Conservation (phyloP, 2,888 invertebrate species). For the Pimpla rufipes region DNA sequence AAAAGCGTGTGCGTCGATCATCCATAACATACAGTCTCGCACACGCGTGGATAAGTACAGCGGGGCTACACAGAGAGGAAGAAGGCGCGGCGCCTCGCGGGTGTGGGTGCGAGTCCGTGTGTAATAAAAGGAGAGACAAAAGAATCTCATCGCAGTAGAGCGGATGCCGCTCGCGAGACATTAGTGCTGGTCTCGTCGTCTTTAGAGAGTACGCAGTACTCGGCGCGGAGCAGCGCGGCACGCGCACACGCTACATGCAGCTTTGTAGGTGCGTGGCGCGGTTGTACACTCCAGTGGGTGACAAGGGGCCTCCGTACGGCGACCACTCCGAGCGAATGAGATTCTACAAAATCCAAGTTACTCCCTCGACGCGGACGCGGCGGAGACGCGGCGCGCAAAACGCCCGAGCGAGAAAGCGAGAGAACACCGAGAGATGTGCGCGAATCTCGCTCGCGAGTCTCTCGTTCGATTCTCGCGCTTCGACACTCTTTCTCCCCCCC, state of each 20-base stretch:
- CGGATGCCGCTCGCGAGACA: constrained; percentile 18
- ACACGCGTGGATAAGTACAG: too few species aligned
- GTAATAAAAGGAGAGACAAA: constrained; percentile 47
- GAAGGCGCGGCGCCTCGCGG: too few species aligned
- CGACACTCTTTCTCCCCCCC: constrained; percentile 68
- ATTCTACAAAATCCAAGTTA: constrained; percentile 59
- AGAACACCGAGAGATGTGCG: constrained; percentile 29
- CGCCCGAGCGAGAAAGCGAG: constrained; percentile 6
- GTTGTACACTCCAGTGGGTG: constrained; percentile 52
- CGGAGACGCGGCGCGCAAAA: constrained; percentile 7
- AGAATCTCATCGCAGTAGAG: constrained; percentile 27
- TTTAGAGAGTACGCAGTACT: constrained; percentile 6
- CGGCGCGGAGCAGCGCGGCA: constrained; percentile 31
- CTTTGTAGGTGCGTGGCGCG: constrained; percentile 13
- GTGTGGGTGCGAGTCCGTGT: background rate
- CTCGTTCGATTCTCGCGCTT: constrained; percentile 67
- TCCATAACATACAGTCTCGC: too few species aligned
- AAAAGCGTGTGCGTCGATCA: background rate
- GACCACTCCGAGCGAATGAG: constrained; percentile 66
- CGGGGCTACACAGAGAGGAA: background rate
- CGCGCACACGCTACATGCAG: background rate
- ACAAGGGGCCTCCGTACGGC: constrained; percentile 46
- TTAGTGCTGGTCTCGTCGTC: constrained; percentile 32
- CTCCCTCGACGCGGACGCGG: constrained; percentile 36
- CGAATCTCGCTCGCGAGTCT: constrained; percentile 40